Evolutionary conservation across 1,140 invertebrate genomes (phyloP).

Genomic region (Drosophila leontia): DNA sequence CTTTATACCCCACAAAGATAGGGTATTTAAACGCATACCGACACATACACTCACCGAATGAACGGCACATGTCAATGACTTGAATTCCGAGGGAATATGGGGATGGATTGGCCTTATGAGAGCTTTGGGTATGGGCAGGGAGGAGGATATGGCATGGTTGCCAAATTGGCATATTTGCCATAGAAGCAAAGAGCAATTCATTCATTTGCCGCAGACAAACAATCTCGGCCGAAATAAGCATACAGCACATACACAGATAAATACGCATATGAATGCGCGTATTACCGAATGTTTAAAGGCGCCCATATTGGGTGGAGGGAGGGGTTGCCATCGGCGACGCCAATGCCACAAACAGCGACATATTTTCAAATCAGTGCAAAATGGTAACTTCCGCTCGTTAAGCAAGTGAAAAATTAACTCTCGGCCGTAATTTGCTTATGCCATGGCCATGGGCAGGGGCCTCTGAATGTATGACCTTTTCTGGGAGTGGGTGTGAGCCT

Average conservation of each 20-base stretch:
- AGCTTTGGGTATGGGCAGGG: slow-evolving; percentile 1
- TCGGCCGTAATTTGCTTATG: slow-evolving; percentile 81
- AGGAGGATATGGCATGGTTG: slow-evolving; percentile 19
- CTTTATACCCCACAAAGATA: neutral
- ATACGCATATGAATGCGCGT: slow-evolving; percentile 79
- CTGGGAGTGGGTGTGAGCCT: neutral
- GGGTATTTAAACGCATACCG: slow-evolving; percentile 22
- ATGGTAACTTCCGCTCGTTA: slow-evolving; percentile 84
- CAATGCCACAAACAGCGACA: slow-evolving; percentile 82
- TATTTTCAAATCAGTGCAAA: slow-evolving; percentile 84
- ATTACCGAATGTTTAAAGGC: slow-evolving; percentile 74
- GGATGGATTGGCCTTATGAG: slow-evolving; percentile 5
- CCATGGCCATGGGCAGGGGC: slow-evolving; percentile 36
- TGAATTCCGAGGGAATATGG: slow-evolving; percentile 15
- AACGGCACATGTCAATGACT: slow-evolving; percentile 75
- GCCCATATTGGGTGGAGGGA: neutral
- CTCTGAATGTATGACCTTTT: slow-evolving; percentile 15
- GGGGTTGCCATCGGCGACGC: slow-evolving; percentile 58
- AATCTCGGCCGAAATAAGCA: slow-evolving; percentile 69
- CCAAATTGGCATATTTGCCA: slow-evolving; percentile 80
- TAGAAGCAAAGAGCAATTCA: slow-evolving; percentile 77
- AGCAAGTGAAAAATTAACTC: slow-evolving; percentile 84
- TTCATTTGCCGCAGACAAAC: slow-evolving; percentile 80
- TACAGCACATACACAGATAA: slow-evolving; percentile 52
- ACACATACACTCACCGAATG: slow-evolving; percentile 29